These are phyloP conservation scores for Zaprionus ghesquierei DNA, from an alignment of 1,140 invertebrate species.

Conservation along the genomic window DNA sequence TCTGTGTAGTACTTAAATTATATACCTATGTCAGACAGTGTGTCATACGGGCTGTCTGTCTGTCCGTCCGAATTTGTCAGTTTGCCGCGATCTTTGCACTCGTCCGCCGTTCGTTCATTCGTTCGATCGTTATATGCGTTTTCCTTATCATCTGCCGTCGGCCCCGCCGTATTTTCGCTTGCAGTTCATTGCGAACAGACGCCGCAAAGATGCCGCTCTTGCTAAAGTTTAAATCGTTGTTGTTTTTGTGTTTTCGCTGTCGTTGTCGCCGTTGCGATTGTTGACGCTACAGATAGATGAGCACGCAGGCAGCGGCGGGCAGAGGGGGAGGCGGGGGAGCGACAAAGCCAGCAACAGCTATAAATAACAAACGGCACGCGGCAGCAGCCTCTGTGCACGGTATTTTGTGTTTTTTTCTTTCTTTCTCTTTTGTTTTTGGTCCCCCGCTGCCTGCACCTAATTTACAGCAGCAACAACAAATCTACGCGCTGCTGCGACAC, in stretches of 20 bases:
- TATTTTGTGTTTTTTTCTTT: too few relatives aligned
- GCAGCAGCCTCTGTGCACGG: constrained; percentile 44
- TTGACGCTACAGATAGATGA: constrained; percentile 12
- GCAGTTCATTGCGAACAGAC: constrained; percentile 36
- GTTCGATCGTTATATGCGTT: constrained; percentile 46
- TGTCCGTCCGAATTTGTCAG: constrained; percentile 14
- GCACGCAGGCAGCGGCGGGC: neutral
- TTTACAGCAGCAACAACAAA: neutral
- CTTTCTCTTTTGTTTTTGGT: neutral
- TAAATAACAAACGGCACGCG: constrained; percentile 76
- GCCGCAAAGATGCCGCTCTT: constrained; percentile 31
- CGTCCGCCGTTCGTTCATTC: constrained; percentile 2
- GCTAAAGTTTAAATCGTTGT: constrained; percentile 1
- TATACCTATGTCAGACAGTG: neutral
- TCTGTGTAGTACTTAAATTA: too few relatives aligned
- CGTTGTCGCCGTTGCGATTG: constrained; percentile 6
- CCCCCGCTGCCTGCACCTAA: neutral
- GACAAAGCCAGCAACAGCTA: constrained; percentile 44
- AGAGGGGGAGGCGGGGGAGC: neutral
- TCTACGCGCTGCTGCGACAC: constrained; percentile 2
- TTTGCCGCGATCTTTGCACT: constrained; percentile 49
- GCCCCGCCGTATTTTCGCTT: constrained; percentile 27
- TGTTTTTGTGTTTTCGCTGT: constrained; percentile 14
- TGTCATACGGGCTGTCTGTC: neutral
- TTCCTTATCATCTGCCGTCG: constrained; percentile 49